Evolutionary conservation across 2,113 vertebrate species (phyloP).

Genomic region (Dromas ardeola): DNA sequence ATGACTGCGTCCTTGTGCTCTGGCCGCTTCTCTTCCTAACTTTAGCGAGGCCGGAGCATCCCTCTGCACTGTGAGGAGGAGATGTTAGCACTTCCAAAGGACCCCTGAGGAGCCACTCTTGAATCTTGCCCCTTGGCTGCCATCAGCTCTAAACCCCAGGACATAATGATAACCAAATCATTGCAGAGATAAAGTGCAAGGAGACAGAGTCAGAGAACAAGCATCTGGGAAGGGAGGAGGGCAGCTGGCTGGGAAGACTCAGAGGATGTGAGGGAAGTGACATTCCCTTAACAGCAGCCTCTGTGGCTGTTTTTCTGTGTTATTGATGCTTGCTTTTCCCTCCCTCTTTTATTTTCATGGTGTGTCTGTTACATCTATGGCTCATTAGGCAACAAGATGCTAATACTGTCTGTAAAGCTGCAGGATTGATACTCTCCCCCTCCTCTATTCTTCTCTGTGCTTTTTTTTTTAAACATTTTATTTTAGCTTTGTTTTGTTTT

Average conservation of each 20-base stretch:
- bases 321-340: constrained; percentile 5
- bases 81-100: not conserved
- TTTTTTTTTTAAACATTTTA: not conserved
- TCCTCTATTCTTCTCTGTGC: not conserved
- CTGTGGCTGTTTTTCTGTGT: not conserved
- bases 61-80: not conserved
- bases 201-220: not conserved
- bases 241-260: not conserved
- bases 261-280: not conserved
- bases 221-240: not conserved
- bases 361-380: constrained; percentile 24
- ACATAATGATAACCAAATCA: not conserved
- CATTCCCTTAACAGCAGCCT: not conserved
- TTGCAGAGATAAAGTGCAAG: not conserved
- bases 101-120: not conserved
- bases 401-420: not conserved
- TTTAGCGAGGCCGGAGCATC: not conserved
- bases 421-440: not conserved
- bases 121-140: not conserved
- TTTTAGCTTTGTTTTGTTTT: constrained; percentile 19
- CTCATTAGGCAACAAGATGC: constrained; percentile 53
- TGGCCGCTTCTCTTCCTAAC: not conserved
- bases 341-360: constrained; percentile 31
- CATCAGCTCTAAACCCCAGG: not conserved
- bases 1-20: not conserved